Conservation (phyloP, 1,140 invertebrate species). For the Hormaphis cornu region DNA sequence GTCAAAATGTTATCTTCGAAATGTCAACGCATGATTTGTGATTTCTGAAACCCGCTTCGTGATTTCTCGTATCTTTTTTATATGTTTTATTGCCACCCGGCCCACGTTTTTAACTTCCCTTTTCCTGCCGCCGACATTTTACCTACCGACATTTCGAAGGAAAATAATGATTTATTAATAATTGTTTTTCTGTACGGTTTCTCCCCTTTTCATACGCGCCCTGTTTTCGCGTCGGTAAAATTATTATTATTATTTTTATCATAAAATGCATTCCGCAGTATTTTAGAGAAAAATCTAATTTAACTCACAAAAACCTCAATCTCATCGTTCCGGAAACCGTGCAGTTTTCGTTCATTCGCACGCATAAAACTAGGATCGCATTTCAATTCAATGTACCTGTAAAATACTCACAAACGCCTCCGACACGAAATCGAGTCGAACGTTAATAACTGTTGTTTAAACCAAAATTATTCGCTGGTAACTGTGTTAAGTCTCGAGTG, state of each 20-base stretch:
- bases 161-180: slow-evolving; percentile 32
- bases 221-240: background rate
- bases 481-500: too few relatives aligned
- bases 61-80: slow-evolving; percentile 31
- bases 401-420: too few relatives aligned
- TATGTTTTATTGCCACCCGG: slow-evolving; percentile 27
- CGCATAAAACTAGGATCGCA: too few relatives aligned
- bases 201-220: slow-evolving; percentile 24
- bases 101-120: slow-evolving; percentile 12
- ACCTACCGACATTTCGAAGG: slow-evolving; percentile 30
- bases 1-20: slow-evolving; percentile 27
- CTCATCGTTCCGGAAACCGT: too few relatives aligned
- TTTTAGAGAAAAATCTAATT: too few relatives aligned
- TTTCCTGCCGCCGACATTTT: slow-evolving; percentile 30
- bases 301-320: too few relatives aligned
- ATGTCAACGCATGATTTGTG: slow-evolving; percentile 30
- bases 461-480: too few relatives aligned
- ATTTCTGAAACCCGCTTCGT: slow-evolving; percentile 24
- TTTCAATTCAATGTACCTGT: too few relatives aligned
- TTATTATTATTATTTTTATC: slow-evolving; percentile 14
- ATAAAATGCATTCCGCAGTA: slow-evolving; percentile 6
- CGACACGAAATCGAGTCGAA: too few relatives aligned
- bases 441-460: too few relatives aligned
- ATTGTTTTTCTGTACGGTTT: slow-evolving; percentile 31
- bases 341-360: too few relatives aligned